These are phyloP conservation scores for Scartelaos histophorus DNA, from an alignment of 2,113 vertebrate species.

Conservation along the genomic window DNA sequence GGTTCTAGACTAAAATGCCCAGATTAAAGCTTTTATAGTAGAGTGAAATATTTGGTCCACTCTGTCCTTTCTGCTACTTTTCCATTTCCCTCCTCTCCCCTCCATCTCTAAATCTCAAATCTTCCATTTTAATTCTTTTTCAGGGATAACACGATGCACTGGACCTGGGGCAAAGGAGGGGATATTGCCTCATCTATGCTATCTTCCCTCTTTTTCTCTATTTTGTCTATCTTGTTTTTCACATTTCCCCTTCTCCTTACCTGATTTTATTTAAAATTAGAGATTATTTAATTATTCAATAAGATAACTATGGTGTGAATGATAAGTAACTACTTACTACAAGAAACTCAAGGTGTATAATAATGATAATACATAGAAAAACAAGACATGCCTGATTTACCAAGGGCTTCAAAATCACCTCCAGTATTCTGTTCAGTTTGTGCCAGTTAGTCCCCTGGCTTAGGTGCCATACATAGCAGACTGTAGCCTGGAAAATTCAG, in stretches of 20 bases:
- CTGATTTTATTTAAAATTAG: constrained; percentile 27
- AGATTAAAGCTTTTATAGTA: not conserved
- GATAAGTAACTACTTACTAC: constrained; percentile 21
- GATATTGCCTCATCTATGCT: constrained; percentile 68
- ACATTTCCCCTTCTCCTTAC: constrained; percentile 37
- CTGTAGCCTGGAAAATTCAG: not conserved
- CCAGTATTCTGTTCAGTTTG: constrained; percentile 37
- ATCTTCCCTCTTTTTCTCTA: constrained; percentile 44
- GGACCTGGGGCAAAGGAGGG: constrained; percentile 67
- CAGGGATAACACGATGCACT: constrained; percentile 73
- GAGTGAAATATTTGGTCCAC: no score
- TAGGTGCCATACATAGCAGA: not conserved
- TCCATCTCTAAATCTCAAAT: constrained; percentile 13
- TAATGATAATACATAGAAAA: constrained; percentile 24
- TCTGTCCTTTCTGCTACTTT: no score
- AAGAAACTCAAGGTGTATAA: constrained; percentile 10
- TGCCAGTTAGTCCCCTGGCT: constrained; percentile 7
- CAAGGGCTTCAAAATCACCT: constrained; percentile 63
- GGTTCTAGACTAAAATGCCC: constrained; percentile 42
- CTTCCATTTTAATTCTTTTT: constrained; percentile 53
- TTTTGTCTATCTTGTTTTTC: constrained; percentile 48
- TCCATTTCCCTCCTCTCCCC: not conserved
- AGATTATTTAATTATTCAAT: constrained; percentile 11
- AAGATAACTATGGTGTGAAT: constrained; percentile 19
- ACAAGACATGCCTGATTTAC: constrained; percentile 37